A percentile compares a stretch with the other conserved stretches of the same genome.
Evolutionary conservation across 2,888 invertebrate species (phyloP).

Genomic region (Falcaria lacertinaria): DNA sequence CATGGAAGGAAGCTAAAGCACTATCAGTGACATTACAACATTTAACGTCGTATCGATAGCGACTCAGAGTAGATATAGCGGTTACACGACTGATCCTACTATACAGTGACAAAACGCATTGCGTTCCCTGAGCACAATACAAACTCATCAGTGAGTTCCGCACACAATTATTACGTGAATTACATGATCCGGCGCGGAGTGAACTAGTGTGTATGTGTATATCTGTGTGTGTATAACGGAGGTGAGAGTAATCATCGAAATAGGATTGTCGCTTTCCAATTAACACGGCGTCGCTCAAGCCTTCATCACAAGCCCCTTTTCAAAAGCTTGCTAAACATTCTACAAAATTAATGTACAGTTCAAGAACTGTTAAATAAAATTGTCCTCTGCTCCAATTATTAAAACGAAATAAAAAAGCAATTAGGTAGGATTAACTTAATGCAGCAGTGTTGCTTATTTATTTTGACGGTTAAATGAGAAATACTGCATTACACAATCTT

Average conservation of each 20-base stretch:
- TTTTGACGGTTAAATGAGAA: too few species aligned
- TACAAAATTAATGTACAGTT: neutral
- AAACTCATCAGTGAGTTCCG: constrained; percentile 17
- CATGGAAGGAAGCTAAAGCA: too few species aligned
- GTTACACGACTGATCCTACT: neutral
- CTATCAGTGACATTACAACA: too few species aligned
- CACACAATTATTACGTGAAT: constrained; percentile 18
- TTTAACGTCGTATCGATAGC: too few species aligned
- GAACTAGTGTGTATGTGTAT: constrained; percentile 18
- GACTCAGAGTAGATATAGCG: too few species aligned
- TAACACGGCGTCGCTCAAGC: constrained; percentile 51
- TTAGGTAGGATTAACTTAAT: neutral
- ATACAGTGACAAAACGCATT: neutral
- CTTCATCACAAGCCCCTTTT: constrained; percentile 34
- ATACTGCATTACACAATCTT: too few species aligned
- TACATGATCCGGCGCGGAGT: constrained; percentile 26
- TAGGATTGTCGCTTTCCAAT: constrained; percentile 75
- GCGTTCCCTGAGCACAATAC: neutral
- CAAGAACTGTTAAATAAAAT: neutral
- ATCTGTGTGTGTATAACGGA: constrained; percentile 34
- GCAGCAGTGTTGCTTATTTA: neutral
- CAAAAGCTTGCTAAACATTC: too few species aligned
- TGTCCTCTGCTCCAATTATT: neutral
- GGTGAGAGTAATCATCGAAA: constrained; percentile 65
- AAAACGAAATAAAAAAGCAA: neutral